Evolutionary conservation across 2,113 vertebrate species (phyloP).

Genomic region (Labrus mixtus): DNA sequence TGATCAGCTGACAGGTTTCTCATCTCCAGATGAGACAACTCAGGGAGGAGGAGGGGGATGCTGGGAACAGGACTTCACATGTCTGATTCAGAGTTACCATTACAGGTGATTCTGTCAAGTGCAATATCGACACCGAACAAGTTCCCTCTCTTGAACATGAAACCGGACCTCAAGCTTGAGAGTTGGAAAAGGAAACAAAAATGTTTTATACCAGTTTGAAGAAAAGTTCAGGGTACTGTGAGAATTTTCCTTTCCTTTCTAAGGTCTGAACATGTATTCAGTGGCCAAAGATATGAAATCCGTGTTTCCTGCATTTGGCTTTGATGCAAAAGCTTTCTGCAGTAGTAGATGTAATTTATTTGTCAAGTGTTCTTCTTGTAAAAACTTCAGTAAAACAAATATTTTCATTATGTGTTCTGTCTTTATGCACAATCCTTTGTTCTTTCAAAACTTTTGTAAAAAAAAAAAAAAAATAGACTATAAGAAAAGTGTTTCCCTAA

Average conservation of each 20-base stretch:
- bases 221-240: constrained; percentile 1
- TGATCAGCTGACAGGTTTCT: constrained; percentile 69
- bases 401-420: background rate
- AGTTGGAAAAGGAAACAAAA: constrained; percentile 7
- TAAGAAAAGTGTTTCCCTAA: background rate
- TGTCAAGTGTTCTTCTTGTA: constrained; percentile 28
- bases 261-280: constrained; percentile 11
- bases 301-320: constrained; percentile 9
- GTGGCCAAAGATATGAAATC: constrained; percentile 1
- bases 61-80: constrained; percentile 26
- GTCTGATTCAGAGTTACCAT: constrained; percentile 5
- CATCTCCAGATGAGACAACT: background rate
- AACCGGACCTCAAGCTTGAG: background rate
- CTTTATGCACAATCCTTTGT: background rate
- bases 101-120: background rate
- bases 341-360: constrained; percentile 38
- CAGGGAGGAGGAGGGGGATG: constrained; percentile 17
- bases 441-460: background rate
- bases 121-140: background rate
- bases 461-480: too few species aligned
- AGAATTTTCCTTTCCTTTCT: constrained; percentile 33
- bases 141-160: background rate
- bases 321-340: constrained; percentile 4
- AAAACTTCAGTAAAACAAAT: constrained; percentile 23
- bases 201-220: background rate